Evolutionary conservation across 2,797 vertebrate genomes (phyloP).

Genomic region (Crax fasciolata): DNA sequence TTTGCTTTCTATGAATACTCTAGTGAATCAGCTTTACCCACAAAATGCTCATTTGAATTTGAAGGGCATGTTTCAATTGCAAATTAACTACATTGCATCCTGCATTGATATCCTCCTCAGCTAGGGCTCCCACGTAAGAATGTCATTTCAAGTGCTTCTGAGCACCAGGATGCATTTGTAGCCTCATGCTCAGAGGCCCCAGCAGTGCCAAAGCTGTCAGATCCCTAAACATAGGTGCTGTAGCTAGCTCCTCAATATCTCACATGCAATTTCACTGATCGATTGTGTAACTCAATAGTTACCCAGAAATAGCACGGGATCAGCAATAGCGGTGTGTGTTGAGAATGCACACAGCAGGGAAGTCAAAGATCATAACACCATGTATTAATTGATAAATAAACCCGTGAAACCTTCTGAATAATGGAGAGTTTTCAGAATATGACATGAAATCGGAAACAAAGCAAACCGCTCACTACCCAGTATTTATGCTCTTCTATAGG

Average conservation of each 20-base stretch:
- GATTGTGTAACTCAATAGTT: not conserved
- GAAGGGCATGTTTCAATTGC: not conserved
- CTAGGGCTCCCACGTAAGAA: not conserved
- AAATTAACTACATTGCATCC: not conserved
- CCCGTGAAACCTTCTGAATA: not conserved
- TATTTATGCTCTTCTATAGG: constrained; percentile 47
- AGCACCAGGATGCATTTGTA: not conserved
- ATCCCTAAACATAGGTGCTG: not conserved
- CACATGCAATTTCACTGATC: not conserved
- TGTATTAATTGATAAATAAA: constrained; percentile 43
- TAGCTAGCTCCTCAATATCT: not conserved
- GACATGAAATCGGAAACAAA: constrained; percentile 34
- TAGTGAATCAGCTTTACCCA: not conserved
- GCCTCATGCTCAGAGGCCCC: not conserved
- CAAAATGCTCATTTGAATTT: not conserved
- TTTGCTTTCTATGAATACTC: not conserved
- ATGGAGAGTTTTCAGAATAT: not conserved
- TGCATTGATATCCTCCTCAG: not conserved
- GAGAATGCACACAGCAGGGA: not conserved
- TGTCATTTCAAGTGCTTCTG: not conserved
- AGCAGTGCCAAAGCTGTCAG: not conserved
- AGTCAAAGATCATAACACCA: not conserved
- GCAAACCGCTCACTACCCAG: constrained; percentile 20
- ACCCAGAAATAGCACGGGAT: not conserved
- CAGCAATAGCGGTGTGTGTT: rapidly evolving